These are phyloP conservation scores for Troglohyphantes excavatus DNA, from an alignment of 2,888 invertebrate genomes.

Conservation along the genomic window DNA sequence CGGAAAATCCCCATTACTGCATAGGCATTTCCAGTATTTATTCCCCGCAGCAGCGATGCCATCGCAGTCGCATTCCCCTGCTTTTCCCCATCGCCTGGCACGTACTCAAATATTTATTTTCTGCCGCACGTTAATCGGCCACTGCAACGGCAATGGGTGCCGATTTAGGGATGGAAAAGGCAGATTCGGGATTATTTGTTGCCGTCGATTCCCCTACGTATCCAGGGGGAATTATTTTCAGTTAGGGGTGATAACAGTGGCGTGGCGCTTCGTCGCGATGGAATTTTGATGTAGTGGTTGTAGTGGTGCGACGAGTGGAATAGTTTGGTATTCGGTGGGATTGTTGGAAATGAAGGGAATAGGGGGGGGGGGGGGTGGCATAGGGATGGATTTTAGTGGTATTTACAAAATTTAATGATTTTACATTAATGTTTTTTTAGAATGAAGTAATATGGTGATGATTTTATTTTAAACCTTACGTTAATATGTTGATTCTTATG, in stretches of 20 bases:
- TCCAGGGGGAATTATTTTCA: neutral
- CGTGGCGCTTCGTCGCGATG: neutral
- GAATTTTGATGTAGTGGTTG: neutral
- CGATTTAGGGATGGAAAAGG: neutral
- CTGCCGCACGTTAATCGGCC: neutral
- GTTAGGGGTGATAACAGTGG: neutral
- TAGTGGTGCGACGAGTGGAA: too few relatives aligned
- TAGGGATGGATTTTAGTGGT: too few relatives aligned
- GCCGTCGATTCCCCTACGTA: neutral
- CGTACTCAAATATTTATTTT: conserved; percentile 28
- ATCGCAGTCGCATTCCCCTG: neutral
- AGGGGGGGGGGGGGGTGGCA: too few relatives aligned
- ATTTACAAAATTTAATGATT: too few relatives aligned
- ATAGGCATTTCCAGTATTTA: conserved; percentile 17
- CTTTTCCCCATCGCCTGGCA: conserved; percentile 3
- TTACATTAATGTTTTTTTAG: too few relatives aligned
- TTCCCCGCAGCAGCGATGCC: neutral
- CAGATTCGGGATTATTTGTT: neutral
- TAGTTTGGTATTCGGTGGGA: too few relatives aligned
- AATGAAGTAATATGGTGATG: too few relatives aligned
- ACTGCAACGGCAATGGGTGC: neutral
- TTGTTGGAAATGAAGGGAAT: too few relatives aligned
- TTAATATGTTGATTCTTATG: too few relatives aligned
- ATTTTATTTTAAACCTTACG: too few relatives aligned
- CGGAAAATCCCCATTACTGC: neutral